These are phyloP conservation scores for Drosophila seclusa DNA, from an alignment of 2,888 invertebrate genomes.

Conservation along the genomic window DNA sequence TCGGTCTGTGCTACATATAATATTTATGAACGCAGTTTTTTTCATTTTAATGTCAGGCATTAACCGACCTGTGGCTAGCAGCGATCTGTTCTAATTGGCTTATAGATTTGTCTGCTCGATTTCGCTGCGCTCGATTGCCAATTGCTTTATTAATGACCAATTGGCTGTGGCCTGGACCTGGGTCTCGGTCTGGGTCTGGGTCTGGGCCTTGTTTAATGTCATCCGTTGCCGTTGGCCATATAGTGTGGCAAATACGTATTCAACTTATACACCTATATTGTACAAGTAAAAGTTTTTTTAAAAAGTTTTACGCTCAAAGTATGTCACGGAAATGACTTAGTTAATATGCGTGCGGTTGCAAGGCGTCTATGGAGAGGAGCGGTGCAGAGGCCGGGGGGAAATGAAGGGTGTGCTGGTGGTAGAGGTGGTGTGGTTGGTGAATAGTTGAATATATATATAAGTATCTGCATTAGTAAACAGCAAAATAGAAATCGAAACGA, in stretches of 20 bases:
- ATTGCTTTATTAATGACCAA: conserved; percentile 65
- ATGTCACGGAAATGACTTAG: conserved; percentile 79
- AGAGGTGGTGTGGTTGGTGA: conserved; percentile 39
- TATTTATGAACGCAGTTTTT: conserved; percentile 62
- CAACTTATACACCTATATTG: background rate
- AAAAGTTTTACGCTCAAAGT: conserved; percentile 70
- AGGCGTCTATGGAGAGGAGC: background rate
- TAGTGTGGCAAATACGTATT: conserved; percentile 27
- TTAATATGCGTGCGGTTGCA: conserved; percentile 69
- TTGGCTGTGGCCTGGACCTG: conserved; percentile 26
- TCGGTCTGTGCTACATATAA: conserved; percentile 29
- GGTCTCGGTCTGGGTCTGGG: conserved; percentile 8
- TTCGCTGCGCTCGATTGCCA: conserved; percentile 47
- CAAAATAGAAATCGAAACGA: conserved; percentile 79
- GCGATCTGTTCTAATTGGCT: conserved; percentile 75
- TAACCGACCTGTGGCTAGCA: conserved; percentile 50
- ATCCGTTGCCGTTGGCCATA: conserved; percentile 68
- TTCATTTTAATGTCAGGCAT: conserved; percentile 65
- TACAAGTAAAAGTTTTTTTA: conserved; percentile 68
- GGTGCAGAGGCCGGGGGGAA: background rate
- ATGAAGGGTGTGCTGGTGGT: background rate
- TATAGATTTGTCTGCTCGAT: conserved; percentile 67
- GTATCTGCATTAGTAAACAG: conserved; percentile 69
- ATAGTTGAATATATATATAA: conserved; percentile 38
- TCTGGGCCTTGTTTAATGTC: conserved; percentile 70